Evolutionary conservation across 2,888 invertebrate species (phyloP), one percentile per base, ranked within the genome.

Genomic region (Bhutanitis thaidina): DNA sequence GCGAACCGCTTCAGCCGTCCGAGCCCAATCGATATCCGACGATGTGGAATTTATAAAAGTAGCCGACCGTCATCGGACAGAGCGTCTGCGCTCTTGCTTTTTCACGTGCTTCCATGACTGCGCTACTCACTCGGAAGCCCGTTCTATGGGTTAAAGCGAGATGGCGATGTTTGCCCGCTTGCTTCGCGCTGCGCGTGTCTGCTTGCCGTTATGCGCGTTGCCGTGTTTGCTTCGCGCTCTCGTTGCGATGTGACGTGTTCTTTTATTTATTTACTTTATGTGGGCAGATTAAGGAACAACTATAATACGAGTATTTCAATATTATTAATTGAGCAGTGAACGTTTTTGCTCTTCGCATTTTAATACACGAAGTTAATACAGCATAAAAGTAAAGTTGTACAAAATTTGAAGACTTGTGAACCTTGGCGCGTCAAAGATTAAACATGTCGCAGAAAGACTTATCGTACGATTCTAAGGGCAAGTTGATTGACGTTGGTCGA

Each of bases 21-120:
- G 59, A 49, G 50, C 57, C 60, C 60, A 74, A 79, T 80, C 80
- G 74, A 79, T 80, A 77, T 58, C 66, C 64, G 64, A 41, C 66
- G 59, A 64, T 54, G 72, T 67, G 71, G 72, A 70, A 71, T 76
- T 64, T 71, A 70, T 69, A 71, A 73, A 71, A 69, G 63, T 66
- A 56, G 57, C 60, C 62, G 55, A 49, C 52, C 57, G 54, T 39
- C 56, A 57, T 54, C 58, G 63, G 64, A 56, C 62, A 54, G 73
- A 63, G 74, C 77, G 80, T 77, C 82, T 82, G 86, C 82, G 80
- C 82, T 70, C 80, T 83, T 84, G 86, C 83, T 78, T 85, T 68
- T 68, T 61, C 69, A 67, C 74, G 73, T 80, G 83, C 69, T 65
- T 75, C 63, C 57, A 45, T 57, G 67, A 57, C 54, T 47, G 71